phyloP scores from a whole-genome alignment of 2,888 invertebrate species.

The Stenurella melanura region DNA sequence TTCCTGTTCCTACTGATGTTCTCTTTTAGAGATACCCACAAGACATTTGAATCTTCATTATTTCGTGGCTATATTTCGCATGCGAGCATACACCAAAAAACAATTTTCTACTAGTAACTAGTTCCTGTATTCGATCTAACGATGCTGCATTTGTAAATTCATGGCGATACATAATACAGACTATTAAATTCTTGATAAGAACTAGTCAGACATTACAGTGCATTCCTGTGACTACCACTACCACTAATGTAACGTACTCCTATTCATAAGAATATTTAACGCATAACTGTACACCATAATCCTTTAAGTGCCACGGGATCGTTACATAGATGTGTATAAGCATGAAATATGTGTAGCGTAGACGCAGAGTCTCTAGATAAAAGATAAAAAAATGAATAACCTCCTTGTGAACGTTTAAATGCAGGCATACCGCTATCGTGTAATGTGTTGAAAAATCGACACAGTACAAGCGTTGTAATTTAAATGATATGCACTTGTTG shows the following conservation, averaged over 20 bases:
- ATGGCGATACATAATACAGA: too few relatives aligned
- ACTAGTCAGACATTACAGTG: background rate
- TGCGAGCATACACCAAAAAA: too few relatives aligned
- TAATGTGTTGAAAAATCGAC: conserved; percentile 30
- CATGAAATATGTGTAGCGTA: conserved; percentile 4
- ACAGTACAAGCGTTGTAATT: conserved; percentile 42
- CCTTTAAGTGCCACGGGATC: conserved; percentile 1
- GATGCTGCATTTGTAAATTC: too few relatives aligned
- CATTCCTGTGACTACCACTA: background rate
- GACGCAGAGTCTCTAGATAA: conserved; percentile 6
- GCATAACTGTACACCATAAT: conserved; percentile 7
- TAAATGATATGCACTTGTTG: conserved; percentile 23
- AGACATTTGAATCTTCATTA: too few relatives aligned
- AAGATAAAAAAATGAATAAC: conserved; percentile 32
- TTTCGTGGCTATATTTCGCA: too few relatives aligned
- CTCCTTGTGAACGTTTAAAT: conserved; percentile 14
- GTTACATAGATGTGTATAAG: background rate
- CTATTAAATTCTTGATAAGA: background rate
- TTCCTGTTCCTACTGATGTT: too few relatives aligned
- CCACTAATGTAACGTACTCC: background rate
- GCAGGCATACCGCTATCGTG: background rate
- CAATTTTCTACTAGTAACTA: too few relatives aligned
- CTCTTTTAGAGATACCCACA: too few relatives aligned
- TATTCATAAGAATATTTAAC: conserved; percentile 6
- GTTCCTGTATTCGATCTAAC: too few relatives aligned